phyloP scores from a whole-genome alignment of 1,140 invertebrate species.

The Drosophila nebulosa region DNA sequence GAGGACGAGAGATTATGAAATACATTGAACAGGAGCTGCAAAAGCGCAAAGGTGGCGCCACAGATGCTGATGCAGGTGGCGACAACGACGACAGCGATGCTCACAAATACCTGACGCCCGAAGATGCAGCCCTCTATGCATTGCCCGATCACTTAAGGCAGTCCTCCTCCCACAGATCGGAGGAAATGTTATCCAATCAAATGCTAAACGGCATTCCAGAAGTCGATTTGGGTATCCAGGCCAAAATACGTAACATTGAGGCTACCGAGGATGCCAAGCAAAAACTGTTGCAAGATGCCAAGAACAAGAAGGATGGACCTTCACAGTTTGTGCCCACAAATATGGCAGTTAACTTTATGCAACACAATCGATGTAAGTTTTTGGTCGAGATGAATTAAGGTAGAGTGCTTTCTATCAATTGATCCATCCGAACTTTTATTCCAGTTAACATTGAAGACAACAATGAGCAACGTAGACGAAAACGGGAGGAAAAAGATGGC shows the following conservation, averaged over 20 bases:
- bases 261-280: conserved; percentile 98
- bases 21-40: conserved; percentile 97
- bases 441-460: conserved; percentile 91
- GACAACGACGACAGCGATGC: conserved; percentile 59
- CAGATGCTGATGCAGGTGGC: conserved; percentile 45
- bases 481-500: conserved; percentile 81
- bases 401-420: conserved; percentile 23
- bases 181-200: conserved; percentile 99
- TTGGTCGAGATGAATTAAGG: not conserved
- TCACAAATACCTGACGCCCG: conserved; percentile 89
- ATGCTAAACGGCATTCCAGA: conserved; percentile 99
- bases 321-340: conserved; percentile 98
- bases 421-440: conserved; percentile 70
- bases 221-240: conserved; percentile 99
- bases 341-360: conserved; percentile 98
- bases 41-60: conserved; percentile 88
- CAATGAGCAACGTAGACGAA: conserved; percentile 83
- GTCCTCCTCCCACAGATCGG: conserved; percentile 90
- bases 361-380: conserved; percentile 94
- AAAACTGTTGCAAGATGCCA: conserved; percentile 92
- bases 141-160: conserved; percentile 93
- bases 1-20: conserved; percentile 99
- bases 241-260: conserved; percentile 98
- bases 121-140: conserved; percentile 91
- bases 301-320: conserved; percentile 95